Percentiles rank a stretch among this genome's conserved stretches.
Conservation (phyloP, 2,113 vertebrate species). For the Pleuronectes platessa region DNA sequence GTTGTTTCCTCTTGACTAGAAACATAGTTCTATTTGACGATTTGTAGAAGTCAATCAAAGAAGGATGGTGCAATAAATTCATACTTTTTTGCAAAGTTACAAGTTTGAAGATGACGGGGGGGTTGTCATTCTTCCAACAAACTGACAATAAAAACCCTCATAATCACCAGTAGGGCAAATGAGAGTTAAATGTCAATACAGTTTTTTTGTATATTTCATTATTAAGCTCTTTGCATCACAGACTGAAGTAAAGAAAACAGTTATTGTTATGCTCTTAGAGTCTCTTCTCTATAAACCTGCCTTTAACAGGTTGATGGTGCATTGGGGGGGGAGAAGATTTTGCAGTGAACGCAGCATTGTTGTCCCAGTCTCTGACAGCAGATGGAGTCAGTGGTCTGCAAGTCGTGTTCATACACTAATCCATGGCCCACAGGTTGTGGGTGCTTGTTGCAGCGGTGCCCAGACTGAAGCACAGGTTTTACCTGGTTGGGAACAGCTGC, state of each 20-base stretch:
- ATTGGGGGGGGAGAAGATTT: not conserved
- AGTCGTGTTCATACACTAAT: not conserved
- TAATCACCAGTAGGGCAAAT: not conserved
- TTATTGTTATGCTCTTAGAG: not conserved
- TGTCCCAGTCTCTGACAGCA: constrained; percentile 55
- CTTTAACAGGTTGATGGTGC: not conserved
- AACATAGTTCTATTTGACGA: too few relatives aligned
- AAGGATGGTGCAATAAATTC: too few relatives aligned
- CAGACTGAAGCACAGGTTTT: constrained; percentile 20
- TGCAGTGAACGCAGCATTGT: constrained; percentile 3
- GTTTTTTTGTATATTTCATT: not conserved
- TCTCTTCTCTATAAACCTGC: not conserved
- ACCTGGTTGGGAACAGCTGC: constrained; percentile 19
- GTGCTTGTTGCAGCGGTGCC: constrained; percentile 25
- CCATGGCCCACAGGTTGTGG: constrained; percentile 11
- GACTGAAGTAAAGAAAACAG: not conserved
- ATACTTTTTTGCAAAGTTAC: too few relatives aligned
- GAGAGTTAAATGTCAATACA: not conserved
- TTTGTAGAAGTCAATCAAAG: too few relatives aligned
- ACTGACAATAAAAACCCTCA: too few relatives aligned
- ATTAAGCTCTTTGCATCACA: too few relatives aligned
- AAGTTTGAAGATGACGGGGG: too few relatives aligned
- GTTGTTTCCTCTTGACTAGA: too few relatives aligned
- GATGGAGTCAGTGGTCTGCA: constrained; percentile 62
- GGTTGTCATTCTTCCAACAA: too few relatives aligned